Percentiles rank a stretch among this genome's conserved stretches.
Conservation (phyloP, 1,140 invertebrate genomes). For the Lepidurus arcticus region DNA sequence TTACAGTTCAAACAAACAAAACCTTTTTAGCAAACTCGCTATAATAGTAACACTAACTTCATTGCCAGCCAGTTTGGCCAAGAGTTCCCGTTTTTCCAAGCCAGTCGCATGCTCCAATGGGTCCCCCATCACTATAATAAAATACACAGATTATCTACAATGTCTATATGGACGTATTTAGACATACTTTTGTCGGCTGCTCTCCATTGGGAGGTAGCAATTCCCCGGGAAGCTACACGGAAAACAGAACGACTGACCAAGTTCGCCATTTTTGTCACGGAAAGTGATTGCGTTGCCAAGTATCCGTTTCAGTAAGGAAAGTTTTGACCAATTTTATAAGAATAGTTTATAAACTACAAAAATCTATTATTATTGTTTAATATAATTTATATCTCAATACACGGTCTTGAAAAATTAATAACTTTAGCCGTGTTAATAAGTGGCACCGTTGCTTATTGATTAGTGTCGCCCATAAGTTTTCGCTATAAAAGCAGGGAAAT, state of each 20-base stretch:
- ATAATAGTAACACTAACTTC: conserved; percentile 54
- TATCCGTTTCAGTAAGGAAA: background rate
- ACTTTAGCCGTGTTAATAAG: no score
- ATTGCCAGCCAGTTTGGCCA: conserved; percentile 76
- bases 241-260: conserved; percentile 31
- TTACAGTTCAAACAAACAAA: conserved; percentile 20
- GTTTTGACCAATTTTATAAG: no score
- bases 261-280: conserved; percentile 30
- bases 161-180: background rate
- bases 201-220: conserved; percentile 28
- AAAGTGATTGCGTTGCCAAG: conserved; percentile 16
- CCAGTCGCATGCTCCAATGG: conserved; percentile 88
- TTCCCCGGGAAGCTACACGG: conserved; percentile 29
- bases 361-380: background rate
- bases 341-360: background rate
- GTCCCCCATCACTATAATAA: conserved; percentile 62
- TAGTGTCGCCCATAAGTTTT: no score
- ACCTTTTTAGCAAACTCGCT: background rate
- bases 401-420: no score
- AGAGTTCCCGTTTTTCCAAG: conserved; percentile 78
- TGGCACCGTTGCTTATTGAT: no score
- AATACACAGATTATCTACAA: background rate
- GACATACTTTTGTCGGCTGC: conserved; percentile 32
- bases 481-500: no score
- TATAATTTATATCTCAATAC: no score